Percentiles rank a stretch among this genome's conserved stretches.
phyloP scores from a whole-genome alignment of 2,113 vertebrate genomes.

The Formicarius rufipectus region DNA sequence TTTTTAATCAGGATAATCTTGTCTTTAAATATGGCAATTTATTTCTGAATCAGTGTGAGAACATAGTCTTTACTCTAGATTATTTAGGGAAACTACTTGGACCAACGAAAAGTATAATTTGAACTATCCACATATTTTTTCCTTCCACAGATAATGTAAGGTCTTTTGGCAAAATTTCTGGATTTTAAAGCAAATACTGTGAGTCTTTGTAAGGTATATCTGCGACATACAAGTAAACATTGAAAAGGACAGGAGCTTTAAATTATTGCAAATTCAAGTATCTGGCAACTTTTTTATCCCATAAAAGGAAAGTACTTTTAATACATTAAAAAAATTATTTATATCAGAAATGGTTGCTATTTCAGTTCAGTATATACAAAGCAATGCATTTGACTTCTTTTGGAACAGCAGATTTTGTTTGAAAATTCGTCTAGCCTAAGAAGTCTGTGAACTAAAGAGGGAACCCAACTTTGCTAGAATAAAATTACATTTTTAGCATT shows the following conservation, averaged over 20 bases:
- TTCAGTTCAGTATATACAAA: background rate
- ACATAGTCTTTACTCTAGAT: background rate
- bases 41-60: background rate
- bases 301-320: background rate
- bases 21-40: background rate
- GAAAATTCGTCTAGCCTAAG: background rate
- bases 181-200: background rate
- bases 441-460: background rate
- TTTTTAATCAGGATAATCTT: background rate
- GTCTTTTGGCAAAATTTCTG: background rate
- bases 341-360: background rate
- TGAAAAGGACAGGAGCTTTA: background rate
- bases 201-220: background rate
- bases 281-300: background rate
- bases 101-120: background rate
- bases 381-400: background rate
- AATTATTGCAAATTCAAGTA: background rate
- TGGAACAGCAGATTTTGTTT: background rate
- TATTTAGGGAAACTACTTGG: background rate
- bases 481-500: background rate
- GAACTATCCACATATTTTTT: background rate
- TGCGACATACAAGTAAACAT: background rate
- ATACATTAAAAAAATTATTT: background rate
- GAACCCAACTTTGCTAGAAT: background rate
- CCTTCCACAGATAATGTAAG: background rate